Evolutionary conservation across 2,888 invertebrate genomes (phyloP), one percentile per base, ranked within the genome.

Genomic region (Aphodius sticticus): DNA sequence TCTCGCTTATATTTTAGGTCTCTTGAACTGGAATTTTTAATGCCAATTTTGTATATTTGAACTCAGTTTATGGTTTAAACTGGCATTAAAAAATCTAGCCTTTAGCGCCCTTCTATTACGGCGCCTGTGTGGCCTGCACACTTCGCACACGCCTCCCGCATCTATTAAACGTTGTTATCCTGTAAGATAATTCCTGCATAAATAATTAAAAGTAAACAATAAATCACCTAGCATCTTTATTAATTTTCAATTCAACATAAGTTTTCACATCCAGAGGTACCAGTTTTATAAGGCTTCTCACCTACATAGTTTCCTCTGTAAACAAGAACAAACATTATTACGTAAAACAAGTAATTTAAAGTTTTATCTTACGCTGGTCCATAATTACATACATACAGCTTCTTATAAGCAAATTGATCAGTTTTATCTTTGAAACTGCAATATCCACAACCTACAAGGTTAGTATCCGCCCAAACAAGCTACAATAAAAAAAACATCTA

Each of bases 361-460:
- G 26, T 3, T 26, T 26, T 9, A 53, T 35, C 74, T 74, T 74
- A 74, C 74, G 74, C 74, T 26, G 74, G 74, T 2, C 74, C 74
- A 74, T 74, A 74, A 35, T 74, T 74, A 37, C 74, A 74, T 0
- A 74, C 74, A 74, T 74, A 74, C 3, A 74, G 74, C 35, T 74
- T 74, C 36, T 74, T 74, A 35, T 74, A 74, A 36, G 74, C 26
- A 12, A 36, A 74, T 12, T n/a, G 12, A 35, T 35, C 74, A 35
- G 26, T 74, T 35, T 36, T 36, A 35, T 74, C 36, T 2, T 74
- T 36, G 37, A 36, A 74, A 6, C 36, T 35, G 35, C 9, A 16
- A 35, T 74, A 74, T 9, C 74, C 74, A 74, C 74, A 74, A 26
- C 74, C 74, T n/a, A 74, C 37, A 74, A 74, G 36, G 15, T 74